These are phyloP conservation scores for Cygnus olor DNA, from an alignment of 2,797 vertebrate genomes.

Conservation along the genomic window DNA sequence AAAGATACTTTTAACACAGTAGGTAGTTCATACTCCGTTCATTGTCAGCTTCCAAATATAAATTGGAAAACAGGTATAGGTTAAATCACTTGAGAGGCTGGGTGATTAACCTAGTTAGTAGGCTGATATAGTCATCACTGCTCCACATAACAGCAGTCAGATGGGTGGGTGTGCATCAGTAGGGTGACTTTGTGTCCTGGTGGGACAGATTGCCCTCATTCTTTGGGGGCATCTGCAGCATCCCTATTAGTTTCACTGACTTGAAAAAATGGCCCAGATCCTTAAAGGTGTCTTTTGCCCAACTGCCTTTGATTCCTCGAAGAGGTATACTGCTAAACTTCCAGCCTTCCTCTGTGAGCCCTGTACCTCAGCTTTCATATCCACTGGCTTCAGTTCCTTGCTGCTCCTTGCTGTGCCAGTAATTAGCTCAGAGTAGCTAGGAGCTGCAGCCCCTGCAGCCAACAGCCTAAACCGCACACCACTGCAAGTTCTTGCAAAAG, in stretches of 20 bases:
- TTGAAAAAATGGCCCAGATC: neutral
- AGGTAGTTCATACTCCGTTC: constrained; percentile 1
- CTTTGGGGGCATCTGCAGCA: neutral
- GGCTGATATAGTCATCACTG: neutral
- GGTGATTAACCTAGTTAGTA: constrained; percentile 38
- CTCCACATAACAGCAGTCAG: constrained; percentile 16
- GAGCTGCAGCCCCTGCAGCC: neutral
- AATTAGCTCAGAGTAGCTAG: neutral
- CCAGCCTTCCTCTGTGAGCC: neutral
- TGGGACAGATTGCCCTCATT: constrained; percentile 17
- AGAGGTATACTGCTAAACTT: neutral
- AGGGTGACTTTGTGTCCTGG: neutral
- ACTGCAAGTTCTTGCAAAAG: neutral
- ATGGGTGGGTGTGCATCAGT: neutral
- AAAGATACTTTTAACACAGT: neutral
- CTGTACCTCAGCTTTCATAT: neutral
- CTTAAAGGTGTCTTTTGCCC: neutral
- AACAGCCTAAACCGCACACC: neutral
- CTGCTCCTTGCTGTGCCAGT: neutral
- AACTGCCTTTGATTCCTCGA: neutral
- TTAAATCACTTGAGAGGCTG: constrained; percentile 34
- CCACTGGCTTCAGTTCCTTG: neutral
- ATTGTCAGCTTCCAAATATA: constrained; percentile 46
- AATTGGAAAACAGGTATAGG: neutral
- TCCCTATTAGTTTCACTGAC: neutral